Conservation (phyloP, 2,113 vertebrate genomes). For the Phylloscopus whistleri region DNA sequence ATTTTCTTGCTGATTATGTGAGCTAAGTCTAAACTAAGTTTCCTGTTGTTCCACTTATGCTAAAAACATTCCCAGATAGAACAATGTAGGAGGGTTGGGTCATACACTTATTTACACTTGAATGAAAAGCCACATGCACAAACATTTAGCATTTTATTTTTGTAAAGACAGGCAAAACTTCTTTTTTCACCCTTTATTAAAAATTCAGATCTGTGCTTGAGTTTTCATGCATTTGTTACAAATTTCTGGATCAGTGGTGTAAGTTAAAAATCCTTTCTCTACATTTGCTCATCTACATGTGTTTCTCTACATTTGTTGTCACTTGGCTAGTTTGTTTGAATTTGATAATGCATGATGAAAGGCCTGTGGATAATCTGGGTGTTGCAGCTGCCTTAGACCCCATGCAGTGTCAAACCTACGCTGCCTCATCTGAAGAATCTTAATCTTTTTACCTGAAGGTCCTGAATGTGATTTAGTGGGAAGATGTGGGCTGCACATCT, state of each 20-base stretch:
- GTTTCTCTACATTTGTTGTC: not conserved
- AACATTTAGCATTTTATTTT: not conserved
- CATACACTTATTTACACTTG: not conserved
- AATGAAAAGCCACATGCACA: not conserved
- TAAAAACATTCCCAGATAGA: not conserved
- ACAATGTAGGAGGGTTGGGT: not conserved
- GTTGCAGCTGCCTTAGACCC: not conserved
- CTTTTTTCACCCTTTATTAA: not conserved
- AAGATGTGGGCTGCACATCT: not conserved
- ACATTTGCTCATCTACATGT: too few relatives aligned
- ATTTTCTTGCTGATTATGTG: not conserved
- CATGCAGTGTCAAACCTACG: not conserved
- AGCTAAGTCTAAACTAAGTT: not conserved
- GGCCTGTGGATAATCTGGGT: not conserved
- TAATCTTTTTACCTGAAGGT: not conserved
- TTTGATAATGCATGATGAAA: not conserved
- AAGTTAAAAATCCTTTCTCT: not conserved
- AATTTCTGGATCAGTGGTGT: not conserved
- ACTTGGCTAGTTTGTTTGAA: not conserved
- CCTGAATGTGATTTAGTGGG: rapidly evolving
- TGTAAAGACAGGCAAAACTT: not conserved
- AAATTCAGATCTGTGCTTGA: not conserved
- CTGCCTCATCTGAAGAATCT: not conserved
- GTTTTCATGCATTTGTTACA: not conserved
- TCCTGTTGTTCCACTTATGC: not conserved